Evolutionary conservation across 1,140 invertebrate genomes (phyloP), one percentile per base, ranked within the genome.

Genomic region (Drosophila athabasca): DNA sequence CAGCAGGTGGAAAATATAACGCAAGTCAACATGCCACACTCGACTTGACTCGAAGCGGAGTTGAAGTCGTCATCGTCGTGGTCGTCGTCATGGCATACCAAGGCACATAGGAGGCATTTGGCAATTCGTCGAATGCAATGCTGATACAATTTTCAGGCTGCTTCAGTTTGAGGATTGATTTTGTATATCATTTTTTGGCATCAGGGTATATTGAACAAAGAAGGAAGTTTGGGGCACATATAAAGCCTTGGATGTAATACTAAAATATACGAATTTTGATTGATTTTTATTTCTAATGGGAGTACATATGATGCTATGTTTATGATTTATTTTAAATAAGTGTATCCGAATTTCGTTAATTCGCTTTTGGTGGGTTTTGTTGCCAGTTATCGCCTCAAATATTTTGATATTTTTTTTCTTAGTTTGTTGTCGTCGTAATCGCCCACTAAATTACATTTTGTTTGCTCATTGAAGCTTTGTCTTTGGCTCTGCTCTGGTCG

Each of bases 1-100:
- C 68, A 49, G 79, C 82, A 87, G 83, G 83, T 85, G 83, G 62
- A 87, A 76, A 79, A 87, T 88, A 82, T 88, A 82, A 76, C 67
- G 79, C 76, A 87, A 87, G 82, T 82, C 83, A 87, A 85, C 81
- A 81, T 77, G 73, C 66, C 64, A 52, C 62, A 74, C 68, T 65
- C 54, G 46, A 62, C 49, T 45, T 44, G 24, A 53, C 29, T 62
- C 17, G 43, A 0, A 11, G 3, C 55, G 24, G 26, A 58, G 58
- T 62, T 59, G 57, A 43, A 57, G 43, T 45, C 35, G 35, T 39
- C 35, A 9, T 35, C 29, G 29, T 31, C 29, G 17, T 19, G 6
- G 43, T 57, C 54, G 26, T 57, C 54, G 54, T 46, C 43, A 57
- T 57, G 43, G 54, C 54, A 57, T 57, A 57, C 54, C 54, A 62